Conservation (phyloP, 1,140 invertebrate species). For the Portunus trituberculatus region DNA sequence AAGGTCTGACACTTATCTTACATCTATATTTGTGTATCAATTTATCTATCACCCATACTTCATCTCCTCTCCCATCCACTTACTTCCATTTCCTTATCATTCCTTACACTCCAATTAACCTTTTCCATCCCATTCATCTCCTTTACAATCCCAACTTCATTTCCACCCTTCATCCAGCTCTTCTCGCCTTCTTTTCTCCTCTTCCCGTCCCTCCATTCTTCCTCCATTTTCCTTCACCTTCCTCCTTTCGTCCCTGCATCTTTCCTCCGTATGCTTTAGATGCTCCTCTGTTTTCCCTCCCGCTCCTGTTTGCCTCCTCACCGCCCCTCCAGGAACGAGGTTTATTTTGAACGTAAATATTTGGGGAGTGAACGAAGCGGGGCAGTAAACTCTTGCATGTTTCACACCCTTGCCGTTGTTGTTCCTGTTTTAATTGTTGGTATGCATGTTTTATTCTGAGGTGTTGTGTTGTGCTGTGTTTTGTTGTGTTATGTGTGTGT, state of each 20-base stretch:
- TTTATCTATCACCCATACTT: background rate
- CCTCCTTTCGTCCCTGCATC: background rate
- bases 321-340: background rate
- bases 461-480: too few relatives aligned
- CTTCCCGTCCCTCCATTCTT: background rate
- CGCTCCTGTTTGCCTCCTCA: background rate
- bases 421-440: background rate
- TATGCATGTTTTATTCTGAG: background rate
- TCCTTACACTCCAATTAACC: background rate
- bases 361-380: background rate
- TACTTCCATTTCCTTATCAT: background rate
- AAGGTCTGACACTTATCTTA: too few relatives aligned
- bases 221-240: background rate
- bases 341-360: background rate
- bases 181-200: background rate
- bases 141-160: background rate
- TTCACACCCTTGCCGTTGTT: background rate
- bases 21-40: background rate
- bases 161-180: background rate
- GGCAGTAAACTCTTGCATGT: background rate
- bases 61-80: background rate
- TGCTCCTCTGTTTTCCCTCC: background rate
- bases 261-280: background rate
- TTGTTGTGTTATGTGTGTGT: too few relatives aligned
- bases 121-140: background rate